phyloP scores from a whole-genome alignment of 2,113 vertebrate genomes.

The Notiomystis cincta region DNA sequence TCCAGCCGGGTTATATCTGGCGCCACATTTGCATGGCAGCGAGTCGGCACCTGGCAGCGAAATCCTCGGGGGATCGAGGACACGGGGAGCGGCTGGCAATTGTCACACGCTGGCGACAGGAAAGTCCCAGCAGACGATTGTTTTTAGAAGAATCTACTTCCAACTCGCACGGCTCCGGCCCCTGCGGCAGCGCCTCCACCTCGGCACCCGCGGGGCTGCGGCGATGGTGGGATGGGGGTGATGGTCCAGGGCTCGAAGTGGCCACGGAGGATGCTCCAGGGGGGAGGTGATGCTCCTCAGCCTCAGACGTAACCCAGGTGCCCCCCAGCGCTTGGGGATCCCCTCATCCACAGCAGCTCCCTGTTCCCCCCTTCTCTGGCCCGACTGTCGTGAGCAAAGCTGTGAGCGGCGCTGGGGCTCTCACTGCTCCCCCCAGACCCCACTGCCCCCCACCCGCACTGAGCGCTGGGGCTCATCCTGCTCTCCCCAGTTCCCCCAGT shows the following conservation, averaged over 20 bases:
- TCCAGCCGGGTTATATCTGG: constrained; percentile 23
- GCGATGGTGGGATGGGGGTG: background rate
- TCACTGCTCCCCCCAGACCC: background rate
- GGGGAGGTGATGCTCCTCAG: background rate
- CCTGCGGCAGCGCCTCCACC: background rate
- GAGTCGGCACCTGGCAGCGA: background rate
- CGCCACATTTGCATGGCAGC: constrained; percentile 39
- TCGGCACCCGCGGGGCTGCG: background rate
- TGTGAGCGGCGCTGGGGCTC: background rate
- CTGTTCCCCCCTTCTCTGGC: too few relatives aligned
- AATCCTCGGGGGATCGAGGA: constrained; percentile 3
- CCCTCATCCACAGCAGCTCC: background rate
- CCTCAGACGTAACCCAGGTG: background rate
- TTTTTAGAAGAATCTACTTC: background rate
- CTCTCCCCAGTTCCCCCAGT: background rate
- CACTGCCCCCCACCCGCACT: background rate
- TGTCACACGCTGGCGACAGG: background rate
- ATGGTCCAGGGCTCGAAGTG: background rate
- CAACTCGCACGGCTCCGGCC: background rate
- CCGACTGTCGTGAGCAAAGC: too few relatives aligned
- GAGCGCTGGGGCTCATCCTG: background rate
- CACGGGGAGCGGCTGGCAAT: background rate
- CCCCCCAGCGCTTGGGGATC: accelerated
- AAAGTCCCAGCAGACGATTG: background rate
- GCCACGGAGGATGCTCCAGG: background rate